These are phyloP conservation scores for Clistopyga incitator DNA, from an alignment of 2,888 invertebrate genomes.

Conservation along the genomic window DNA sequence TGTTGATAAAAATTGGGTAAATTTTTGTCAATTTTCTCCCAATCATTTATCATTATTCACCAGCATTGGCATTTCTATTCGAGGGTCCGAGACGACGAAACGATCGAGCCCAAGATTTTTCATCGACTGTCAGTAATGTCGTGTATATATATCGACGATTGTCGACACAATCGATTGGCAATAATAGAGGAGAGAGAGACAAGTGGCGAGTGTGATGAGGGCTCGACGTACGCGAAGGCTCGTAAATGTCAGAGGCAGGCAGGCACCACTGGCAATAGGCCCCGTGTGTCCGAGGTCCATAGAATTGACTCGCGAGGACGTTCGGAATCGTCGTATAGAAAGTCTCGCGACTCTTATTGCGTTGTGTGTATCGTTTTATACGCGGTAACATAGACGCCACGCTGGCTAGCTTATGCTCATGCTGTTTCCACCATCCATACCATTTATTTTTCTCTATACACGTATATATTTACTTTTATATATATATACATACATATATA, in stretches of 20 bases:
- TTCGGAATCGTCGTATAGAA: slow-evolving; percentile 38
- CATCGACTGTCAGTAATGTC: slow-evolving; percentile 6
- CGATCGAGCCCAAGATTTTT: neutral
- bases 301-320: slow-evolving; percentile 30
- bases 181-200: slow-evolving; percentile 46
- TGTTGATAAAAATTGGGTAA: too few species aligned
- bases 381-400: slow-evolving; percentile 63
- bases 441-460: slow-evolving; percentile 9
- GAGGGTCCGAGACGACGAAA: neutral
- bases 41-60: too few species aligned
- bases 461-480: neutral
- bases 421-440: slow-evolving; percentile 31
- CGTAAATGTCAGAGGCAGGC: slow-evolving; percentile 69
- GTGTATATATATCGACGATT: slow-evolving; percentile 55
- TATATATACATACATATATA: slow-evolving; percentile 19
- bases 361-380: slow-evolving; percentile 50
- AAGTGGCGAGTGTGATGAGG: slow-evolving; percentile 58
- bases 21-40: too few species aligned
- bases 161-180: slow-evolving; percentile 50
- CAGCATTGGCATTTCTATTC: neutral
- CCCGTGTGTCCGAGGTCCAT: slow-evolving; percentile 11
- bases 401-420: slow-evolving; percentile 64
- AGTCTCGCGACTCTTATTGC: slow-evolving; percentile 62
- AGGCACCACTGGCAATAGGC: slow-evolving; percentile 3
- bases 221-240: slow-evolving; percentile 48